phyloP scores from a whole-genome alignment of 2,797 vertebrate genomes.

The Linurgus olivaceus region DNA sequence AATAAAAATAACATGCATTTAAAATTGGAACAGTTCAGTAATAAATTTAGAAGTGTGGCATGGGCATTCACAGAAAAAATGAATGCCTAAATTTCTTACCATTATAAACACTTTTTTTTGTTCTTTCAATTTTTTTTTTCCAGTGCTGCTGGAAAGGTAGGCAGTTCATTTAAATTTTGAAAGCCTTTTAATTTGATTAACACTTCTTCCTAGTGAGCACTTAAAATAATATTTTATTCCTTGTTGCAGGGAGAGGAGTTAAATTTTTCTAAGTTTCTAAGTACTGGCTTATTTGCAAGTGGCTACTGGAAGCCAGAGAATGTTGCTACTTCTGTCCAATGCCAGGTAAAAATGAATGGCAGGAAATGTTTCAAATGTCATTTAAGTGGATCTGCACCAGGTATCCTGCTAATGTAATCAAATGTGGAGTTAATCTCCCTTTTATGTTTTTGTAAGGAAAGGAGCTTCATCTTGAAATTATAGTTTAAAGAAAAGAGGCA shows the following conservation, averaged over 20 bases:
- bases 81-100: neutral
- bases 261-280: neutral
- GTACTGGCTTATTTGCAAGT: neutral
- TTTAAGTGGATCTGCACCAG: slow-evolving; percentile 40
- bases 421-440: neutral
- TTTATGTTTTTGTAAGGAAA: slow-evolving; percentile 53
- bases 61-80: neutral
- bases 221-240: neutral
- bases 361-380: slow-evolving; percentile 25
- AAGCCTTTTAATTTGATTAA: neutral
- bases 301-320: neutral
- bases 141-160: neutral
- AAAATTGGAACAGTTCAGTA: neutral
- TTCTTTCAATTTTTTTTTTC: neutral
- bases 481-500: slow-evolving; percentile 5
- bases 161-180: neutral
- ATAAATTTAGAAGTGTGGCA: neutral
- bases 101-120: neutral
- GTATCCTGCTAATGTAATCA: slow-evolving; percentile 50
- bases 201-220: neutral
- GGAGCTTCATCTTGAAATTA: slow-evolving; percentile 51
- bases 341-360: neutral
- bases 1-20: neutral
- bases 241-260: neutral
- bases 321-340: neutral